These are phyloP conservation scores for Tenthredo distinguenda DNA, from an alignment of 2,888 invertebrate genomes.

Conservation along the genomic window DNA sequence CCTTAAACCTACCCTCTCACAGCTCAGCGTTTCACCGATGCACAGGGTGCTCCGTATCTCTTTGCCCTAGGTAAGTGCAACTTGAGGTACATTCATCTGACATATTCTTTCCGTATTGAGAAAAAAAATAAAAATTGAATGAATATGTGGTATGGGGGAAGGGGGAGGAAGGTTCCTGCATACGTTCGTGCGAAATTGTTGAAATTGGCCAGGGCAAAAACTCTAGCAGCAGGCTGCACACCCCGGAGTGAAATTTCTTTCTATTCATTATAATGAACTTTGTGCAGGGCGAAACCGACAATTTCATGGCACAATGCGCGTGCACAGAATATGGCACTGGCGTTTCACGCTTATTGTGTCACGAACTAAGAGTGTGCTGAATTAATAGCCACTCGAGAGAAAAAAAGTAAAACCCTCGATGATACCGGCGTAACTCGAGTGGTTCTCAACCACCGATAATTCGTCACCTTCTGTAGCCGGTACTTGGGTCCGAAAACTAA, in stretches of 20 bases:
- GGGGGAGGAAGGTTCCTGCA: too few species aligned
- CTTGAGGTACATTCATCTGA: neutral
- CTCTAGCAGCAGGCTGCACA: neutral
- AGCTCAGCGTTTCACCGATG: constrained; percentile 33
- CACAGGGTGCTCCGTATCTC: constrained; percentile 23
- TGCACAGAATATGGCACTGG: constrained; percentile 73
- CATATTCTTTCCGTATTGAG: neutral
- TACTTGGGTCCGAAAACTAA: neutral
- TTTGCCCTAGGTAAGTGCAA: neutral
- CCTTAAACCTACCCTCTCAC: constrained; percentile 36
- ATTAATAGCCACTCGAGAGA: constrained; percentile 74
- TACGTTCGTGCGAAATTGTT: neutral
- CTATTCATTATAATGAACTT: neutral
- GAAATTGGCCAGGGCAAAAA: neutral
- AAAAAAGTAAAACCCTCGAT: constrained; percentile 56
- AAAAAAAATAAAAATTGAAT: neutral
- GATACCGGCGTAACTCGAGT: constrained; percentile 4
- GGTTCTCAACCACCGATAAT: constrained; percentile 34
- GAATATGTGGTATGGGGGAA: too few species aligned
- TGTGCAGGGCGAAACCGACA: constrained; percentile 63
- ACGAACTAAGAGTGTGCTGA: constrained; percentile 72
- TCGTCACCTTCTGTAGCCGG: neutral
- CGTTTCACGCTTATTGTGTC: constrained; percentile 76
- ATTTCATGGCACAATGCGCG: constrained; percentile 67
- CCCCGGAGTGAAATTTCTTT: neutral